Conservation (phyloP, 2,888 invertebrate species). For the Holacanthella duospinosa region DNA sequence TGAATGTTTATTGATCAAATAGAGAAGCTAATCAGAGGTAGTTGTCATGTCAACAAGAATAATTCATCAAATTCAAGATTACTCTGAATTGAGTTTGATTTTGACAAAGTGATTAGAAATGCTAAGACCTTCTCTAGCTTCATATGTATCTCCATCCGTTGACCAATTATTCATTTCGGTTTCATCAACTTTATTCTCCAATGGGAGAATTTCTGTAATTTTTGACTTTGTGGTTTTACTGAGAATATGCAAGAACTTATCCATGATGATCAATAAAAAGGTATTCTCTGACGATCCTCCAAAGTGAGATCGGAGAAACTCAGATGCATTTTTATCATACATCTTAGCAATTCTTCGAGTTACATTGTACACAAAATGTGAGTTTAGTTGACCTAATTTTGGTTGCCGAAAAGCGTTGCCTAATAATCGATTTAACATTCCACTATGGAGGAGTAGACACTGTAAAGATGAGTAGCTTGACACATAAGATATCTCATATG, state of each 20-base stretch:
- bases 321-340: background rate
- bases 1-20: no score
- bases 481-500: conserved; percentile 21
- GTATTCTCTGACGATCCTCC: no score
- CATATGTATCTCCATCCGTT: background rate
- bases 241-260: no score
- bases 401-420: conserved; percentile 25
- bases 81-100: no score
- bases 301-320: background rate
- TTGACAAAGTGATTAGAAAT: no score
- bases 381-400: conserved; percentile 16
- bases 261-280: no score
- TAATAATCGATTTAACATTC: conserved; percentile 26
- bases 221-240: no score
- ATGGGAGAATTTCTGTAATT: no score
- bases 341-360: background rate
- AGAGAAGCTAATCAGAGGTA: no score
- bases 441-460: conserved; percentile 20
- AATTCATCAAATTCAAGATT: no score
- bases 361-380: conserved; percentile 19
- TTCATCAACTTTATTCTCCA: background rate
- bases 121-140: background rate
- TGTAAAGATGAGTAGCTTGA: conserved; percentile 22
- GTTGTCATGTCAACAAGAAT: no score
- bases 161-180: background rate